These are phyloP conservation scores for Epizoanthus scotinus DNA, from an alignment of 92 coral and sea anemone species.

Conservation along the genomic window DNA sequence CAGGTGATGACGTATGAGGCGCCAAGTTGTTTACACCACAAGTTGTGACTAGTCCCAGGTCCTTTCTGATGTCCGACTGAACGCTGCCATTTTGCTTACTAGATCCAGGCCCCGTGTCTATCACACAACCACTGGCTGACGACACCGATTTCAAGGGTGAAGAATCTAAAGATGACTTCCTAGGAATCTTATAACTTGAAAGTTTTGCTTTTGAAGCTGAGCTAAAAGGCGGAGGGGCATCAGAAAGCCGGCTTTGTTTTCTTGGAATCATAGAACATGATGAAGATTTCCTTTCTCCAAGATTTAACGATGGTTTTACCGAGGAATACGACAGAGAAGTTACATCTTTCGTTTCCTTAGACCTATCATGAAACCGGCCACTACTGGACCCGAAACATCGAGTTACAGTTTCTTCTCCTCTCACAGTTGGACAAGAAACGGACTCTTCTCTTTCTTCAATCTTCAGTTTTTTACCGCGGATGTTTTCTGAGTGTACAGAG, in stretches of 20 bases:
- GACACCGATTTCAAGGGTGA: background rate
- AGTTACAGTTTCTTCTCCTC: background rate
- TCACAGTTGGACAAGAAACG: background rate
- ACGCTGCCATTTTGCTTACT: background rate
- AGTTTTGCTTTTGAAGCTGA: background rate
- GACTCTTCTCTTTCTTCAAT: background rate
- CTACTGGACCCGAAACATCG: background rate
- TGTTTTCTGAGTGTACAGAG: background rate
- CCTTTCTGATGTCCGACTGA: background rate
- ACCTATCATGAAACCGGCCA: background rate
- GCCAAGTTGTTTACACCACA: background rate
- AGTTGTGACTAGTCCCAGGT: background rate
- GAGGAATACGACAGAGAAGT: background rate
- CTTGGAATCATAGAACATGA: background rate
- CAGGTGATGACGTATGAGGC: conserved; percentile 10
- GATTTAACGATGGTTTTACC: no score
- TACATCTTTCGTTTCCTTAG: background rate
- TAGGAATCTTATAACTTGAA: conserved; percentile 35
- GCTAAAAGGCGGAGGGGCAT: background rate
- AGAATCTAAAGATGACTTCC: background rate
- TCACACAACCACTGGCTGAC: background rate
- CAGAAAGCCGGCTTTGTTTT: background rate
- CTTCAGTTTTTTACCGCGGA: background rate
- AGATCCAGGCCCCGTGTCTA: background rate
- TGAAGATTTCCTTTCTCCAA: background rate